Percentiles rank a stretch among this genome's conserved stretches.
Evolutionary conservation across 2,888 invertebrate genomes (phyloP).

Genomic region (Siphonodentalium dalli): DNA sequence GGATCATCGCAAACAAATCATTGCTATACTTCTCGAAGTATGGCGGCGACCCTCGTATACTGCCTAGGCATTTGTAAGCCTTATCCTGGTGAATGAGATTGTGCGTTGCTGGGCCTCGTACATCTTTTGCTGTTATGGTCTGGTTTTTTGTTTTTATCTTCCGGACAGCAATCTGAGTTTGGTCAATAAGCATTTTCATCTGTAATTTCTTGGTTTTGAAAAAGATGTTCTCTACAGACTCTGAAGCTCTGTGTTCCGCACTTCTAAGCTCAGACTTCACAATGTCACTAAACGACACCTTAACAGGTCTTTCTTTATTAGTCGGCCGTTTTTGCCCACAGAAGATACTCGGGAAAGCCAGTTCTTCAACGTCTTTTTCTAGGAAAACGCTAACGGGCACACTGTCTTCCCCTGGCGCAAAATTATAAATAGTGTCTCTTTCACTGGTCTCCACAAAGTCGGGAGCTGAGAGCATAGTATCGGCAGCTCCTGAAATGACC

Average conservation of each 20-base stretch:
- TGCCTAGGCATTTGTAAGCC: constrained; percentile 12
- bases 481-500: neutral
- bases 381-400: constrained; percentile 10
- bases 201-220: constrained; percentile 22
- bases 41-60: constrained; percentile 16
- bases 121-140: constrained; percentile 13
- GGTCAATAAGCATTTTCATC: constrained; percentile 17
- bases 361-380: constrained; percentile 19
- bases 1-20: constrained; percentile 17
- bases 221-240: constrained; percentile 19
- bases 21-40: constrained; percentile 13
- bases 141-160: constrained; percentile 11
- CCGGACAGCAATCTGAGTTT: constrained; percentile 9
- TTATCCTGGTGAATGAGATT: constrained; percentile 11
- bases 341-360: constrained; percentile 20
- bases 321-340: constrained; percentile 3
- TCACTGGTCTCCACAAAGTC: constrained; percentile 17
- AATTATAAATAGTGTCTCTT: constrained; percentile 10
- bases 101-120: neutral
- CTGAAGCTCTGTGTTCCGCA: constrained; percentile 4
- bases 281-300: constrained; percentile 11
- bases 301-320: constrained; percentile 1
- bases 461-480: constrained; percentile 17
- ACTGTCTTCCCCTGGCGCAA: constrained; percentile 15
- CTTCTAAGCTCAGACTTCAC: constrained; percentile 18